These are phyloP conservation scores for Bombus fervidus DNA, from an alignment of 1,140 invertebrate genomes.

Conservation along the genomic window DNA sequence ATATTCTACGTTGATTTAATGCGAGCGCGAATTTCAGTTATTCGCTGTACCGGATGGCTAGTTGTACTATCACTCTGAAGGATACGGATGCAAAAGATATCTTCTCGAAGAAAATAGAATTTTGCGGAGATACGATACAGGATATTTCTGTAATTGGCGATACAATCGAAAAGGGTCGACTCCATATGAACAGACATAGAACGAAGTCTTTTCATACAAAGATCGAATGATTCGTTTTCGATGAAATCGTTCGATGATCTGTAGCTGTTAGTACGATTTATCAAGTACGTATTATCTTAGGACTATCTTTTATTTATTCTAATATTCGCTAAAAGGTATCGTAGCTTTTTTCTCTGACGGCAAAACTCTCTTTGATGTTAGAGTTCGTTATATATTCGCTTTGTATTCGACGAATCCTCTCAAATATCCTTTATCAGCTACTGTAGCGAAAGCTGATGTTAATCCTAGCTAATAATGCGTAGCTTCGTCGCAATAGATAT, in stretches of 20 bases:
- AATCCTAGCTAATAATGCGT: conserved; percentile 46
- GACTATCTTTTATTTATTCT: conserved; percentile 27
- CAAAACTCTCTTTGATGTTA: conserved; percentile 44
- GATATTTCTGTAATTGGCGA: too few relatives aligned
- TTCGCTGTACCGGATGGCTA: background rate
- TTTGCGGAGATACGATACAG: too few relatives aligned
- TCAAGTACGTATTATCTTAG: background rate
- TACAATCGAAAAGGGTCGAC: too few relatives aligned
- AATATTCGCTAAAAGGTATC: conserved; percentile 10
- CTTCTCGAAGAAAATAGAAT: too few relatives aligned
- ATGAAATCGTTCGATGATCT: too few relatives aligned
- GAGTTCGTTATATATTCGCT: conserved; percentile 49
- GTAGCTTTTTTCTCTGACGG: conserved; percentile 7
- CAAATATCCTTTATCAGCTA: conserved; percentile 33
- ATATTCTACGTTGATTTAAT: conserved; percentile 8
- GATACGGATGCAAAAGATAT: too few relatives aligned
- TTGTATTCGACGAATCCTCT: conserved; percentile 44
- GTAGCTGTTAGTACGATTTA: too few relatives aligned
- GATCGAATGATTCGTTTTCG: too few relatives aligned
- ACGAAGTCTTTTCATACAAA: too few relatives aligned
- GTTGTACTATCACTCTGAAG: too few relatives aligned
- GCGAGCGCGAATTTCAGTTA: background rate
- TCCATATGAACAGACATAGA: too few relatives aligned
- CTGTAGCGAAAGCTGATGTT: conserved; percentile 14
- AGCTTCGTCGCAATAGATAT: conserved; percentile 20